Percentiles rank a stretch among this genome's conserved stretches.
phyloP scores from a whole-genome alignment of 2,797 vertebrate species.

The Capromys pilorides region DNA sequence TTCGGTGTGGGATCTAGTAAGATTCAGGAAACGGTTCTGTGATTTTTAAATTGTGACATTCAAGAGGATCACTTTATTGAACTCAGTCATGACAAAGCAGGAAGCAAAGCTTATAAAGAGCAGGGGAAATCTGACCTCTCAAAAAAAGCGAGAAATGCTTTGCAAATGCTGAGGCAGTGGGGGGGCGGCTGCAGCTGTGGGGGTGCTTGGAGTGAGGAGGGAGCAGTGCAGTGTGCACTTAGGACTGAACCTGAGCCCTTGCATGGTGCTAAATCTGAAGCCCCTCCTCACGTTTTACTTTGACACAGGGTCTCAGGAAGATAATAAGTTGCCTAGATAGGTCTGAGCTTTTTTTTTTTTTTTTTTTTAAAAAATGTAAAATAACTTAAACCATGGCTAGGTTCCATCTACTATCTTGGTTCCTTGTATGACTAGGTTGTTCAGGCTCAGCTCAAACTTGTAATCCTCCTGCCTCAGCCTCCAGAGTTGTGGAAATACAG shows the following conservation, averaged over 20 bases:
- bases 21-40: background rate
- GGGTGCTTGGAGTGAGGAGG: background rate
- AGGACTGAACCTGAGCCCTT: background rate
- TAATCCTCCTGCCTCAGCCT: background rate
- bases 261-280: background rate
- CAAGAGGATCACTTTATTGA: background rate
- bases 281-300: background rate
- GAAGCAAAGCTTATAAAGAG: slow-evolving; percentile 48
- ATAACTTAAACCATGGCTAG: background rate
- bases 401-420: background rate
- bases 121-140: background rate
- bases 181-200: too few species aligned
- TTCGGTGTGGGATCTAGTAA: background rate
- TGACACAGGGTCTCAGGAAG: background rate
- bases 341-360: too few species aligned
- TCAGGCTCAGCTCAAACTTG: background rate
- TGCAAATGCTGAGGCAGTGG: background rate
- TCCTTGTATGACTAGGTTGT: background rate
- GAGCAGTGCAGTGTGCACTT: fast-evolving
- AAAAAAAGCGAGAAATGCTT: slow-evolving; percentile 56
- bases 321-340: background rate
- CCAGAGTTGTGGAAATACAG: background rate
- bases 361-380: background rate
- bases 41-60: slow-evolving; percentile 46
- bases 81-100: slow-evolving; percentile 31